Percentiles rank a stretch among this genome's conserved stretches.
These are phyloP conservation scores for Xenopus borealis DNA, from an alignment of 2,113 vertebrate genomes.

Conservation along the genomic window DNA sequence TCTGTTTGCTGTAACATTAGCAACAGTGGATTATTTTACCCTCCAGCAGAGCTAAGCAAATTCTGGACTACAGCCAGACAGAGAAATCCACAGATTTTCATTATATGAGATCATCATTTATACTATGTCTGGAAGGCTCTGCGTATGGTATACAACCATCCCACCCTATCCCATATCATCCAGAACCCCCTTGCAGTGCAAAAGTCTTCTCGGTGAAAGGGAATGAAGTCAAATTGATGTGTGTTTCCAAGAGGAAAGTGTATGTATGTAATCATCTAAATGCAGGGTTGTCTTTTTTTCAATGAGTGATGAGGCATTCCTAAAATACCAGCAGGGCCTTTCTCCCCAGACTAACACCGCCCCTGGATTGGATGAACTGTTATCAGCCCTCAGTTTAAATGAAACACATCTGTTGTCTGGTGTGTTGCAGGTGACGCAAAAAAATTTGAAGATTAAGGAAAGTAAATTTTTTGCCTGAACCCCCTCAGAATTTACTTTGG, in stretches of 20 bases:
- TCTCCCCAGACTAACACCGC: neutral
- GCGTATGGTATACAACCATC: neutral
- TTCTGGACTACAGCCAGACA: too few relatives aligned
- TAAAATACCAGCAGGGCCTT: conserved; percentile 7
- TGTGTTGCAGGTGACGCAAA: neutral
- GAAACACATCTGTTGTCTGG: neutral
- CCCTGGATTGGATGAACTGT: neutral
- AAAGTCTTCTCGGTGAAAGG: too few relatives aligned
- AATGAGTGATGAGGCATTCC: conserved; percentile 18
- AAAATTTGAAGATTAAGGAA: too few relatives aligned
- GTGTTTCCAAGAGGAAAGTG: neutral
- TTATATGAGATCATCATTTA: neutral
- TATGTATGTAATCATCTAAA: neutral
- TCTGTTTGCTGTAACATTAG: too few relatives aligned
- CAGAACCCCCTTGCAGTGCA: too few relatives aligned
- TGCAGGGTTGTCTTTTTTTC: neutral
- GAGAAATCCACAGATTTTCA: neutral
- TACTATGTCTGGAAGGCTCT: neutral
- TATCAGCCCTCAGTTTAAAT: conserved; percentile 2
- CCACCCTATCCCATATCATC: too few relatives aligned
- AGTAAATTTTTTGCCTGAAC: too few relatives aligned
- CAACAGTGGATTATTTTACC: too few relatives aligned
- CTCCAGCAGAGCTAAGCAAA: too few relatives aligned
- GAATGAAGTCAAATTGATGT: too few relatives aligned
- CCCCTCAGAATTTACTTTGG: too few relatives aligned